Evolutionary conservation across 2,888 invertebrate species (phyloP).

Genomic region (Tribolium freemani): DNA sequence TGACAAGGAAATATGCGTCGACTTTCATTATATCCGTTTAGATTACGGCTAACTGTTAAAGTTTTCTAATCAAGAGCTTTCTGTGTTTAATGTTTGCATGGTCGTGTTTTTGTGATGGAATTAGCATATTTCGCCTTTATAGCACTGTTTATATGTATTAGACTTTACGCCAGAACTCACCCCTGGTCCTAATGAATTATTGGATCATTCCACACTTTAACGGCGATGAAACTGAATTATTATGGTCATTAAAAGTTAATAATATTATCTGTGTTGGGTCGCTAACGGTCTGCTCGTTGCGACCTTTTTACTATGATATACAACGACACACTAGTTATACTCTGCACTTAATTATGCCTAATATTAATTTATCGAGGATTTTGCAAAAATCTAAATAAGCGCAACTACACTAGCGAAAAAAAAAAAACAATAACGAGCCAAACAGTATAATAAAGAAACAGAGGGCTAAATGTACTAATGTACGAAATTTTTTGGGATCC

Average conservation of each 20-base stretch:
- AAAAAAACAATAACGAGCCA: too few relatives aligned
- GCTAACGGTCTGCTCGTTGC: conserved; percentile 25
- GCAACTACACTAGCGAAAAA: too few relatives aligned
- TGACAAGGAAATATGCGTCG: conserved; percentile 40
- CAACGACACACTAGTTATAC: background rate
- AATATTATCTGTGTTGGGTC: conserved; percentile 44
- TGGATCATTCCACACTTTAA: conserved; percentile 41
- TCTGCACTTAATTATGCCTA: conserved; percentile 8
- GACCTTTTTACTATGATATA: conserved; percentile 38
- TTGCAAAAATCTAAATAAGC: too few relatives aligned
- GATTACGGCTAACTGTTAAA: conserved; percentile 45
- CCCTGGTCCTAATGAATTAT: conserved; percentile 40
- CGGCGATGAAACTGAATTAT: conserved; percentile 45
- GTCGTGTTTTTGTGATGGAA: conserved; percentile 38
- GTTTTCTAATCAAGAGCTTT: conserved; percentile 45
- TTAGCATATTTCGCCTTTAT: conserved; percentile 45
- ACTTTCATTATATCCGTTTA: conserved; percentile 43
- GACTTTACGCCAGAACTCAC: conserved; percentile 31
- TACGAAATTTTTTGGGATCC: too few relatives aligned
- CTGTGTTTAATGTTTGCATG: conserved; percentile 41
- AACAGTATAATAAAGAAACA: too few relatives aligned
- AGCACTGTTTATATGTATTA: conserved; percentile 43
- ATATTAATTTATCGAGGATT: conserved; percentile 6
- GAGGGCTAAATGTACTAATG: too few relatives aligned
- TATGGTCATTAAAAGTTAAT: conserved; percentile 47